These are phyloP conservation scores for Perccottus glenii DNA, from an alignment of 2,113 vertebrate genomes.

Conservation along the genomic window DNA sequence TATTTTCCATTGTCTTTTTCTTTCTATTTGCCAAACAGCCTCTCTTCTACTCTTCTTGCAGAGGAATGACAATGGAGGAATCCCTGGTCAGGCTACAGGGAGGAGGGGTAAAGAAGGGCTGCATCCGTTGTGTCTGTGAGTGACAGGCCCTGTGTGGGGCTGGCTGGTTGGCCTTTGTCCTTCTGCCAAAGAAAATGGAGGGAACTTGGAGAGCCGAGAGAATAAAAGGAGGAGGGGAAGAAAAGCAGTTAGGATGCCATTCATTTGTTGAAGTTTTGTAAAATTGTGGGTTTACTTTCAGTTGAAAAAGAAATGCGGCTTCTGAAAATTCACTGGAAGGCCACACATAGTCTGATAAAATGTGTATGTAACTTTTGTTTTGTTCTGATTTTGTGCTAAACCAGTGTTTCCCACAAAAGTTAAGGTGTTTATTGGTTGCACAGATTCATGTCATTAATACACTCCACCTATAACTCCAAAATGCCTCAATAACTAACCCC, in stretches of 20 bases:
- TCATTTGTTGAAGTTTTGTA: constrained; percentile 51
- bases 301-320: not conserved
- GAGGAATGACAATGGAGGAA: constrained; percentile 68
- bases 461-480: too few relatives aligned
- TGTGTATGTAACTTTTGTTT: too few relatives aligned
- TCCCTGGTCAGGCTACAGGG: constrained; percentile 43
- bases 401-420: too few relatives aligned
- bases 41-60: constrained; percentile 19
- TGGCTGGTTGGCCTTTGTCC: constrained; percentile 69
- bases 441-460: too few relatives aligned
- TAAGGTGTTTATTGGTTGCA: too few relatives aligned
- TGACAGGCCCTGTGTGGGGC: constrained; percentile 67
- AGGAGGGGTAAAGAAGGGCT: not conserved
- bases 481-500: too few relatives aligned
- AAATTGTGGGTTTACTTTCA: constrained; percentile 28
- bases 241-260: constrained; percentile 45
- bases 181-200: constrained; percentile 65
- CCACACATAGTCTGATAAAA: too few relatives aligned
- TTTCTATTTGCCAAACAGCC: constrained; percentile 34
- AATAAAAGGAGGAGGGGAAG: constrained; percentile 41
- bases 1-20: constrained; percentile 38
- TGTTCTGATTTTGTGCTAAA: too few relatives aligned
- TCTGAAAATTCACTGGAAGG: not conserved
- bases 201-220: constrained; percentile 43
- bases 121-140: constrained; percentile 42